Percentiles rank a stretch among this genome's conserved stretches.
These are phyloP conservation scores for Nilaparvata lugens DNA, from an alignment of 1,140 invertebrate genomes.

Conservation along the genomic window DNA sequence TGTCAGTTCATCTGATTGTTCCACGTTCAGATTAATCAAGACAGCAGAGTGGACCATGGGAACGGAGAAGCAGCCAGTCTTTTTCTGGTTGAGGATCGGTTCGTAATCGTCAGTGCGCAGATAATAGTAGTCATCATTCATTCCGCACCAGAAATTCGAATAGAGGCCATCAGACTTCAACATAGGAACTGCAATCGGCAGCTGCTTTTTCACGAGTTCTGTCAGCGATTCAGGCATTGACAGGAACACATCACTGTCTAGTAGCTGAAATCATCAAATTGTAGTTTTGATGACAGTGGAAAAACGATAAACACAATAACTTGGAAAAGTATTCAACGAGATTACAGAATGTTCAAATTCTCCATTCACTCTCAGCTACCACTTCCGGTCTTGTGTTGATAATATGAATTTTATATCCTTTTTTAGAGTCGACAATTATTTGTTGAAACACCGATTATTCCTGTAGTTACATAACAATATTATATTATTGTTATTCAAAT, in stretches of 20 bases:
- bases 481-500: too few species aligned
- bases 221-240: conserved; percentile 60
- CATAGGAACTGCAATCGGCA: conserved; percentile 69
- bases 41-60: conserved; percentile 90
- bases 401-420: too few species aligned
- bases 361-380: too few species aligned
- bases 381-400: too few species aligned
- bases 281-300: too few species aligned
- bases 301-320: too few species aligned
- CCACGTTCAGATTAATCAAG: conserved; percentile 63
- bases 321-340: too few species aligned
- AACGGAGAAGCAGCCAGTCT: conserved; percentile 68
- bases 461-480: too few species aligned
- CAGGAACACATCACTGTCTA: conserved; percentile 83
- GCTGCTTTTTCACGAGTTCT: conserved; percentile 53
- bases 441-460: too few species aligned
- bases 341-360: too few species aligned
- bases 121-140: conserved; percentile 84
- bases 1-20: conserved; percentile 55
- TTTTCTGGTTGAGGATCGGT: conserved; percentile 63
- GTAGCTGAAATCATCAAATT: conserved; percentile 57
- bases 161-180: conserved; percentile 77
- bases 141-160: conserved; percentile 94
- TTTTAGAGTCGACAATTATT: too few species aligned
- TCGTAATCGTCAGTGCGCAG: conserved; percentile 76